phyloP scores from a whole-genome alignment of 1,140 invertebrate genomes.

The Leguminivora glycinivorella region DNA sequence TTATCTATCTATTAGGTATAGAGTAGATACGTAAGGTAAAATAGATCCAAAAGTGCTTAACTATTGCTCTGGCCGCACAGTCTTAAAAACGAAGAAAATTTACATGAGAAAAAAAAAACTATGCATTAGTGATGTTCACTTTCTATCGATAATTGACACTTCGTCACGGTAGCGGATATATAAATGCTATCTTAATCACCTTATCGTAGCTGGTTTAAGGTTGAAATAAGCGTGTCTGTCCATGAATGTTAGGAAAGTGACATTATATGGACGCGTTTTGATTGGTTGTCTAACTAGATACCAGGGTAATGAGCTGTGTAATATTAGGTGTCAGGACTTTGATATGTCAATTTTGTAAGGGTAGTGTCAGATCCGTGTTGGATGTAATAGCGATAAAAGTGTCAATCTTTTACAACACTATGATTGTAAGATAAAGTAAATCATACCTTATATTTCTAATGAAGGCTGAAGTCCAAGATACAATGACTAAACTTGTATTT shows the following conservation, averaged over 20 bases:
- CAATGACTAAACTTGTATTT: not conserved
- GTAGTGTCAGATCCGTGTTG: not conserved
- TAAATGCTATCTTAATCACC: not conserved
- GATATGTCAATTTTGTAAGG: conserved; percentile 1
- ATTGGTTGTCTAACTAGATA: conserved; percentile 20
- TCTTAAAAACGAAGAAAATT: not conserved
- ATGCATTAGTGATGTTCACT: conserved; percentile 23
- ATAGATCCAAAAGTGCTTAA: too few relatives aligned
- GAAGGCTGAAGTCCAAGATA: not conserved
- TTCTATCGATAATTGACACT: conserved; percentile 22
- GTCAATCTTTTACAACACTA: not conserved
- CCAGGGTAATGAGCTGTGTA: conserved; percentile 20
- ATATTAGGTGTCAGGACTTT: not conserved
- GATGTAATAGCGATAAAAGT: not conserved
- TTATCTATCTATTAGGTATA: too few relatives aligned
- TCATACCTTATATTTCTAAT: not conserved
- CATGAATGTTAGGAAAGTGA: not conserved
- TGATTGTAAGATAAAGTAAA: not conserved
- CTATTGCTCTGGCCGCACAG: not conserved
- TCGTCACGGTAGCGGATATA: conserved; percentile 20
- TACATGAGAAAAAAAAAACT: conserved; percentile 12
- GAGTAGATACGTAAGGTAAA: too few relatives aligned
- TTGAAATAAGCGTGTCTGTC: not conserved
- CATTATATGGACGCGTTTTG: conserved; percentile 15
- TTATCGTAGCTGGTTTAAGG: not conserved